Base-by-base conservation (phyloP, 2,888 invertebrate genomes). In the Netelia melanura region DNA sequence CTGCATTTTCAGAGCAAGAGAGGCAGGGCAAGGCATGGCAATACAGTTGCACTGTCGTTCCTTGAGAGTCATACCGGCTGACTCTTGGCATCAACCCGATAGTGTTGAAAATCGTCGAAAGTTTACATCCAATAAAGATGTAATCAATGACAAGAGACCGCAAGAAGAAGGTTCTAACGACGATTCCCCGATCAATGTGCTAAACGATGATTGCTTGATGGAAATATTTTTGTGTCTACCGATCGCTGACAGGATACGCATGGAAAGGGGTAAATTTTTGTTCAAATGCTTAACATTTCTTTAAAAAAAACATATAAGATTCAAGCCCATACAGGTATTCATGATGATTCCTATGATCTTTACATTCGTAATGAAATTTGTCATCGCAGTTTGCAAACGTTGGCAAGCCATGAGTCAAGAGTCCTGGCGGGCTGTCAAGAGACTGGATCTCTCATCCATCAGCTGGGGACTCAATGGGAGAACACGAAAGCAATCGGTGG, bases 1-100 rank as follows among this genome's bases (percentile, higher is more conserved):
- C 38, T 6, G 38, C 43, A 71, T 78, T 77, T 83, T 25, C 72
- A 93, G 92, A 88, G 93, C 93, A 2, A 86, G 89, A 76, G 81
- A 82, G 56, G 91, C 89, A 43, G 91, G 92, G 0, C 83, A 85
- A 25, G 86, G 65, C 67, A 92, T 90, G 85, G 86, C 88, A 65
- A 90, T 93, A 78, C 87, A 88, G 74, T 87, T 94, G 14, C 93
- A 93, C 75, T 90, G 91, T 78, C 89, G 92, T 83, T 86, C 90
- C 21, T 91, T 96, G 64, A 94, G 94, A 87, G 95, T 95, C 77
- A 94, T 94, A 0, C 95, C 95, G 0, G 96, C 96, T 0, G 95
- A 96, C 89, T 95, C 95, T 80, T 96, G 96, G 96, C 96, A 96
- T 90, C 96, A 96, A 89, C 96, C 96, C 0, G 94, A 88, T 87